Conservation (phyloP, 2,113 vertebrate genomes). For the Pomatostomus ruficeps region DNA sequence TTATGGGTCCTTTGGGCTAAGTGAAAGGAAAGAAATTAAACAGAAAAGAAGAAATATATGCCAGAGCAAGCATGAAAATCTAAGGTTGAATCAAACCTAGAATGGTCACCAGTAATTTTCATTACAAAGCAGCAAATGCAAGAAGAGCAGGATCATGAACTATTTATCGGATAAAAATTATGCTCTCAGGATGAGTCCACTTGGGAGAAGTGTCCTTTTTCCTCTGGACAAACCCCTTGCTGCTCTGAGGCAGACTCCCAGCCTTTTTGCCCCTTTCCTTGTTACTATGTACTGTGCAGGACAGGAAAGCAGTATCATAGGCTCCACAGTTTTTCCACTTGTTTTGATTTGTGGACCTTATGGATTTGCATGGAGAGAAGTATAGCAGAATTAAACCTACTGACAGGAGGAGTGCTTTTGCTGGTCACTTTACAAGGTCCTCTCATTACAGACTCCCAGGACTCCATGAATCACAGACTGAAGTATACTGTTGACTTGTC, state of each 20-base stretch:
- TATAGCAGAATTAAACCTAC: neutral
- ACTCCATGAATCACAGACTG: neutral
- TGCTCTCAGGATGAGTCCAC: neutral
- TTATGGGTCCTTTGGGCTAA: neutral
- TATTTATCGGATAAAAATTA: neutral
- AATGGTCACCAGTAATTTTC: neutral
- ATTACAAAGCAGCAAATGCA: neutral
- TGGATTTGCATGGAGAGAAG: neutral
- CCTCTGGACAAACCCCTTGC: neutral
- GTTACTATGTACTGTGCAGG: neutral
- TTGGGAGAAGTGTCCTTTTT: neutral
- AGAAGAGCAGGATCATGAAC: neutral
- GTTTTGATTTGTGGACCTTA: neutral
- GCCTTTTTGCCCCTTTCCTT: neutral
- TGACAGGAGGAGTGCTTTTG: neutral
- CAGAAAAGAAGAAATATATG: neutral
- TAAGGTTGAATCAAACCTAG: neutral
- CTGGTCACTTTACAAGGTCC: neutral
- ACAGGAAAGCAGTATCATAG: neutral
- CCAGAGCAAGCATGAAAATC: neutral
- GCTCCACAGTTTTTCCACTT: neutral
- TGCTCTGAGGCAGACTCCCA: neutral
- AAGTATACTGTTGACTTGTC: neutral
- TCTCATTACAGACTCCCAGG: neutral
- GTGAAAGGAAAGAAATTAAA: neutral